Base-by-base conservation (phyloP, 2,888 invertebrate species). In the Yponomeuta sedellus region DNA sequence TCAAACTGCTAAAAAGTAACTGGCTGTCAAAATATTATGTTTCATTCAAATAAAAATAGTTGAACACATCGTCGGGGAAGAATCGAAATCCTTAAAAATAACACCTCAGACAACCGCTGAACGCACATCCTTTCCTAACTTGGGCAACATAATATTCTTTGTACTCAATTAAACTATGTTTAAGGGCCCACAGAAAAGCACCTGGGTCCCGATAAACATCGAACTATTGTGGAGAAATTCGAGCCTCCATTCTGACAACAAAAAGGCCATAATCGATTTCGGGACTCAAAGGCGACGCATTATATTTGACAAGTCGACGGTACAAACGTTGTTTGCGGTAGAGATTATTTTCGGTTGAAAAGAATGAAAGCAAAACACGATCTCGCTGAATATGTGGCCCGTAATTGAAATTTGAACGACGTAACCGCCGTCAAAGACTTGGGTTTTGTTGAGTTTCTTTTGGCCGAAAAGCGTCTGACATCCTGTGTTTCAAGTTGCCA, bases 221-320 rank as follows among this genome's bases (percentile, higher is more conserved):
- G 80, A 86, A 89, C 89, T 88, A 90, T 89, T 86, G 83, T 86
- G 85, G 86, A 89, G 91, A 91, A 85, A 83, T 85, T 83, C 77
- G 82, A 89, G 82, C 89, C 89, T 86, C 89, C 88, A 88, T 88
- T 90, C 88, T 89, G 89, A 90, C 88, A 90, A 89, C 91, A 90
- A 90, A 91, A 90, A 90, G 89, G 83, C 85, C 80, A 83, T 90
- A 91, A 91, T 91, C 91, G 91, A 90, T 90, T 91, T 89, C 85
- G 76, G 81, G 79, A 77, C 71, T 77, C 88, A 88, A 91, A 90
- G 88, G 80, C 44, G 80, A 73, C 71, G 85, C 79, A 88, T 90
- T 90, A 88, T 91, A 86, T 88, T 86, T 91, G 87, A 86, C 89
- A 87, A 89, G 87, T 88, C 88, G 84, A 85, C 88, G 88, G 88